A percentile compares a stretch with the other conserved stretches of the same genome.
Conservation (phyloP, 2,797 vertebrate species). For the Halcyon leucocephala region DNA sequence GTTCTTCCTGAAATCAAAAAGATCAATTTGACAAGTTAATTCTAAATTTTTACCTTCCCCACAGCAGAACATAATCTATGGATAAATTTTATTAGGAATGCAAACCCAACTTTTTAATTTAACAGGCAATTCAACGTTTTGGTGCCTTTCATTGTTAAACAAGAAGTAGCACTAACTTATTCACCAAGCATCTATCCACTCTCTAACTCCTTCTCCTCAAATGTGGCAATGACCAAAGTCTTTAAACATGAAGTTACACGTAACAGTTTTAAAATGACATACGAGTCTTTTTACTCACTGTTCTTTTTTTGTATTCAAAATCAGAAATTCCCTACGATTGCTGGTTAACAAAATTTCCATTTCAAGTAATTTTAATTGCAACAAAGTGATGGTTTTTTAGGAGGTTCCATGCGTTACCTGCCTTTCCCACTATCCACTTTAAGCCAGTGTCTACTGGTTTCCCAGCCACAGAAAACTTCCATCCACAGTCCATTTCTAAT, state of each 20-base stretch:
- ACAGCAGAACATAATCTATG: background rate
- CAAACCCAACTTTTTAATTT: background rate
- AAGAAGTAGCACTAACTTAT: background rate
- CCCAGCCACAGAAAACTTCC: background rate
- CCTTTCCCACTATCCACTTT: background rate
- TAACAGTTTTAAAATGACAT: background rate
- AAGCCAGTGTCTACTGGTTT: background rate
- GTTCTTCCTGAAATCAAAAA: background rate
- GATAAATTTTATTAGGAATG: background rate
- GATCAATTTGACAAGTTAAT: background rate
- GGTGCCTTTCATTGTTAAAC: background rate
- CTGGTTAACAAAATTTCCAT: background rate
- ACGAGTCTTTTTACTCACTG: background rate
- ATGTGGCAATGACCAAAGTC: background rate
- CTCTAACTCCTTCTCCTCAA: background rate
- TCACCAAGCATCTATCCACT: background rate
- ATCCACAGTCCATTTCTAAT: background rate
- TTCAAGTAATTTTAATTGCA: background rate
- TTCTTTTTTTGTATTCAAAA: background rate
- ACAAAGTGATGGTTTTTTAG: background rate
- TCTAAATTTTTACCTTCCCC: background rate
- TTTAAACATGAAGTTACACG: background rate
- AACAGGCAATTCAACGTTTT: background rate
- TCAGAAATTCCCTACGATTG: background rate
- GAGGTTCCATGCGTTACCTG: background rate